phyloP scores from a whole-genome alignment of 2,888 invertebrate genomes.

The Argynnis bischoffii region DNA sequence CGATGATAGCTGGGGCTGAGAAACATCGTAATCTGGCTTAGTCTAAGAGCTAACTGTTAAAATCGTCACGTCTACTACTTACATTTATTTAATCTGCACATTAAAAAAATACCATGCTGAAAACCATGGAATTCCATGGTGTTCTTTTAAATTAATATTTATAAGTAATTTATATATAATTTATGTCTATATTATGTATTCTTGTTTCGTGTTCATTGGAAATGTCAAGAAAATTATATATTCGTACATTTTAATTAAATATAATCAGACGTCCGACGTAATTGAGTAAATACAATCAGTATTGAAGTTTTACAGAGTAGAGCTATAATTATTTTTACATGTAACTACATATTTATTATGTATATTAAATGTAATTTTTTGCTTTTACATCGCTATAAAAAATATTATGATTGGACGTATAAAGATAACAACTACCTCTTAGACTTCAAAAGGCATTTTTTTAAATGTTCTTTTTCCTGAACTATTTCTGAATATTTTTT shows the following conservation, averaged over 20 bases:
- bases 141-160: too few relatives aligned
- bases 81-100: not conserved
- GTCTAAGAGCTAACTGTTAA: not conserved
- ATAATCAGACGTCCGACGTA: conserved; percentile 11
- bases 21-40: not conserved
- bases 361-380: not conserved
- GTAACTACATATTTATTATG: conserved; percentile 3
- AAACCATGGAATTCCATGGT: too few relatives aligned
- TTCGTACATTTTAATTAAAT: conserved; percentile 12
- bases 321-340: conserved; percentile 9
- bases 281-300: conserved; percentile 9
- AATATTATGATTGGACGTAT: not conserved
- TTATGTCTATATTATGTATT: not conserved
- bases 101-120: too few relatives aligned
- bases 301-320: conserved; percentile 1
- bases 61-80: not conserved
- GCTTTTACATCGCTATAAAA: conserved; percentile 12
- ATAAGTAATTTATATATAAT: too few relatives aligned
- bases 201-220: not conserved
- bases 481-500: too few relatives aligned
- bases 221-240: not conserved
- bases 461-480: too few relatives aligned
- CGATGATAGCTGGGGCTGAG: conserved; percentile 15
- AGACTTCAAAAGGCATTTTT: not conserved
- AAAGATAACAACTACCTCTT: not conserved